Percentiles rank a stretch among this genome's conserved stretches.
phyloP scores from a whole-genome alignment of 2,113 vertebrate genomes.

The Pycnonotus jocosus region DNA sequence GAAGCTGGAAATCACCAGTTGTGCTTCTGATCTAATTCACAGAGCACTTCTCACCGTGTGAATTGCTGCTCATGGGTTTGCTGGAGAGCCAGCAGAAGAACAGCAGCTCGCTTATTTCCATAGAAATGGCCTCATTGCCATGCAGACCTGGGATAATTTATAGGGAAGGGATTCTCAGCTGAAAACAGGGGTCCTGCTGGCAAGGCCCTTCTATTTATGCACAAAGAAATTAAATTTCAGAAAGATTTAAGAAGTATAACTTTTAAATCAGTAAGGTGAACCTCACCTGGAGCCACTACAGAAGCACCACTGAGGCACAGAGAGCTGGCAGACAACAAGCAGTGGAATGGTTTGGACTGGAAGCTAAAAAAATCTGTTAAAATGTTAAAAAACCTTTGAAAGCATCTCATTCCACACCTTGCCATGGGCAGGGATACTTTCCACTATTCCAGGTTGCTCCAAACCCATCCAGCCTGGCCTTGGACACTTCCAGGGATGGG shows the following conservation, averaged over 20 bases:
- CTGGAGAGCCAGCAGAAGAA: constrained; percentile 35
- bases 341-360: neutral
- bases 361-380: neutral
- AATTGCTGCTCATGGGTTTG: constrained; percentile 3
- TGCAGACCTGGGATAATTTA: constrained; percentile 25
- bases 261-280: neutral
- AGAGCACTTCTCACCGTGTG: constrained; percentile 10
- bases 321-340: neutral
- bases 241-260: neutral
- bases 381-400: neutral
- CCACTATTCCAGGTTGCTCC: neutral
- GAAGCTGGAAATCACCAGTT: neutral
- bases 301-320: neutral
- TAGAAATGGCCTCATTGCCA: constrained; percentile 38
- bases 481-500: rapidly evolving
- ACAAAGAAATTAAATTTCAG: neutral
- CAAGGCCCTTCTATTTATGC: neutral
- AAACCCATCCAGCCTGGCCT: rapidly evolving
- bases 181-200: constrained; percentile 26
- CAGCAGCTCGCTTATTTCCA: constrained; percentile 28
- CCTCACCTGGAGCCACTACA: neutral
- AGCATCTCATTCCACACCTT: rapidly evolving
- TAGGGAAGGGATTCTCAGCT: neutral
- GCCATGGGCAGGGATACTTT: neutral
- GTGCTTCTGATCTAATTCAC: constrained; percentile 34